Evolutionary conservation across 2,113 vertebrate genomes (phyloP).

Genomic region (Cinclus mexicanus): DNA sequence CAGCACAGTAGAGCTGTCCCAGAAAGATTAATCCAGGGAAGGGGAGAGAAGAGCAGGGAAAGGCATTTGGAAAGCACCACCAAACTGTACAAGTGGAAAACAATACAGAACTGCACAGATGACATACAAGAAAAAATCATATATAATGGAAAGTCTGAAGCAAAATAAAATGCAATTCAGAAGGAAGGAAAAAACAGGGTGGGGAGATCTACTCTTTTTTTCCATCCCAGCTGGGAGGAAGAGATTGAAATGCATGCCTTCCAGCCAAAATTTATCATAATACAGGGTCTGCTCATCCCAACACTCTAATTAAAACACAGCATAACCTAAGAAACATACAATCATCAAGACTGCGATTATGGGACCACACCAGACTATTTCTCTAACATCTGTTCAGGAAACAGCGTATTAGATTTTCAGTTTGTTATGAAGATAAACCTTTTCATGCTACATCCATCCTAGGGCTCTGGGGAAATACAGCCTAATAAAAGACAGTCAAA

Average conservation of each 20-base stretch:
- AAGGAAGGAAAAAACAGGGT: background rate
- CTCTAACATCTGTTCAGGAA: background rate
- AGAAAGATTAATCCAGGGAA: background rate
- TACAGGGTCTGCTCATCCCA: background rate
- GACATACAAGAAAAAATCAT: background rate
- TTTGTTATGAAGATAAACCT: background rate
- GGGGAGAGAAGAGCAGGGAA: background rate
- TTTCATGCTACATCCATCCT: background rate
- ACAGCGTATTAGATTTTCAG: background rate
- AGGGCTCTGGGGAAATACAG: background rate
- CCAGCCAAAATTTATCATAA: background rate
- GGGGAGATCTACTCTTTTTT: background rate
- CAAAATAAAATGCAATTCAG: background rate
- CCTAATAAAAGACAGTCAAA: background rate
- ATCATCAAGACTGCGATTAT: background rate
- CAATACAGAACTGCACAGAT: background rate
- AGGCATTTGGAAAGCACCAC: background rate
- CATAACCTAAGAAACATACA: background rate
- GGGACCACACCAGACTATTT: background rate
- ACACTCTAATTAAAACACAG: background rate
- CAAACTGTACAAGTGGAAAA: background rate
- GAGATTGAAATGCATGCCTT: background rate
- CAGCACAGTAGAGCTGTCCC: background rate
- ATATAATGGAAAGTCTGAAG: background rate
- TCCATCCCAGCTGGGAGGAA: background rate